Evolutionary conservation across 2,888 invertebrate genomes (phyloP), one percentile per base, ranked within the genome.

Genomic region (Aricia artaxerxes): DNA sequence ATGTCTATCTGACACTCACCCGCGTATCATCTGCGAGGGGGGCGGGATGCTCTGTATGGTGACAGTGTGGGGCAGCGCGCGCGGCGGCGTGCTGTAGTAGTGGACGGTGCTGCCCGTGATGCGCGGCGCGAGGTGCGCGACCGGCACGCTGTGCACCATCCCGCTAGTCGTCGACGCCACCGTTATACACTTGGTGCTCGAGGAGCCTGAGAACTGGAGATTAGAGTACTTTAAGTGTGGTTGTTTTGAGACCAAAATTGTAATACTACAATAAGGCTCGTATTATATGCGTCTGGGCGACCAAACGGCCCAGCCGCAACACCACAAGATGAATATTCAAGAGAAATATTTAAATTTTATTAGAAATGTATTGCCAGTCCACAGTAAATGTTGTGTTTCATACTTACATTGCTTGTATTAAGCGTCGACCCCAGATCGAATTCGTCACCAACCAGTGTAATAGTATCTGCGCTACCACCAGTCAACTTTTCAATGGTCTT

Each of bases 401-500:
- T 73, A 90, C 92, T 91, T 88, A 94, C 94, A 84, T 90, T 91
- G 80, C 82, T 90, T 4, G 91, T 91, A 82, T 92, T 93, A 80
- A 94, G 87, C 13, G 94, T 92, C 3, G 92, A 88, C n/a, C 94
- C 93, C 81, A 94, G 86, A 87, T 94, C 94, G 81, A 94, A 94
- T 85, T 94, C 94, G 81, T 94, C 94, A 0, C 94, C 93, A 79
- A 93, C 93, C 81, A 95, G 87, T 5, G 93, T 92, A 11, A 94
- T 89, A 0, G 92, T 92, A 80, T 94, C 94, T 4, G 93, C 90
- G 85, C 94, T 92, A 4, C 93, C 92, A 9, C 94, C 95, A 1
- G 95, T 94, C 80, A 95, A 83, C 80, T 94, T 94, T 83, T 94
- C 94, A 80, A 95, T 94, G n/a, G 94, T 93, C 84, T 95, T 94